Conservation (phyloP, 2,113 vertebrate genomes). For the Acrocephalus kingi region DNA sequence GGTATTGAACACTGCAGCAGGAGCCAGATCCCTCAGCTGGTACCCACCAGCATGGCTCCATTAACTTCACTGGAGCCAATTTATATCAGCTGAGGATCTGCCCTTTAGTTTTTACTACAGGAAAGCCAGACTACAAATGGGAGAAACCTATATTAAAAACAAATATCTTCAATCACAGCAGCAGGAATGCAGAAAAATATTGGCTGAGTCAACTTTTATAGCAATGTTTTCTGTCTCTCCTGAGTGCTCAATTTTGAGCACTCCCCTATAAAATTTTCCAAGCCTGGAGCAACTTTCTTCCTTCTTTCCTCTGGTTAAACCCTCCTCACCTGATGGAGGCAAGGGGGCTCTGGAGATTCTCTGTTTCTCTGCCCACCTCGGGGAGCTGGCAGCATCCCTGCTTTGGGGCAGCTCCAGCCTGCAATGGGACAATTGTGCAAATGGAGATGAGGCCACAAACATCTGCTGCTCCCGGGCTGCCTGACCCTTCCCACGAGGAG, state of each 20-base stretch:
- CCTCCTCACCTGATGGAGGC: conserved; percentile 11
- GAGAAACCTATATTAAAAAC: conserved; percentile 57
- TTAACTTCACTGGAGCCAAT: conserved; percentile 49
- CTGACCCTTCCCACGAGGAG: conserved; percentile 12
- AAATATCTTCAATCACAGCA: conserved; percentile 57
- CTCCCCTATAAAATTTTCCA: conserved; percentile 44
- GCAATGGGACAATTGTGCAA: neutral
- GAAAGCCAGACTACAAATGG: conserved; percentile 33
- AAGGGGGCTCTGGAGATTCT: neutral
- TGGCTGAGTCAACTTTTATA: conserved; percentile 61
- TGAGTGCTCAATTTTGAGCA: conserved; percentile 11
- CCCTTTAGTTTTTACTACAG: conserved; percentile 47
- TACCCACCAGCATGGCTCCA: conserved; percentile 27
- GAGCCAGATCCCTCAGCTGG: conserved; percentile 58
- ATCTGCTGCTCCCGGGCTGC: conserved; percentile 72
- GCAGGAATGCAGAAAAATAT: conserved; percentile 48
- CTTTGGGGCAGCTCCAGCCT: conserved; percentile 46
- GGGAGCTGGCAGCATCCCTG: conserved; percentile 8
- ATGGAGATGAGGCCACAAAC: conserved; percentile 48
- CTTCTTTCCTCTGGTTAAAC: neutral
- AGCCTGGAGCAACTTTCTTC: conserved; percentile 36
- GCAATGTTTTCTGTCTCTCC: conserved; percentile 36
- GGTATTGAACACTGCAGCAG: neutral
- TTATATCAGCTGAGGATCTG: conserved; percentile 62
- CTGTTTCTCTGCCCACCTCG: neutral